Evolutionary conservation across 2,113 vertebrate genomes (phyloP).

Genomic region (Podarcis raffonei): DNA sequence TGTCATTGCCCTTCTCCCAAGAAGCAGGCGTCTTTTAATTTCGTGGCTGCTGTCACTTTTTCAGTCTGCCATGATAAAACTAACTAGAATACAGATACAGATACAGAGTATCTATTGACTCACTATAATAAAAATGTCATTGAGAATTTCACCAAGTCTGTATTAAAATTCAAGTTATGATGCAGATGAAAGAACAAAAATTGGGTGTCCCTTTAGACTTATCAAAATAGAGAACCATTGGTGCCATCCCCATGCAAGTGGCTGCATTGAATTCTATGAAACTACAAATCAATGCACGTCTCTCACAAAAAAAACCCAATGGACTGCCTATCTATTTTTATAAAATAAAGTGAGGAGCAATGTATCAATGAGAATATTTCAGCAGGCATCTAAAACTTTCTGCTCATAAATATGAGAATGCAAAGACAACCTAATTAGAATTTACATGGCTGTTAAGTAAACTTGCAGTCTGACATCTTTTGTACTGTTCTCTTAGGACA

Average conservation of each 20-base stretch:
- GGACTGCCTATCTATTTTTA: neutral
- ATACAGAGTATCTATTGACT: neutral
- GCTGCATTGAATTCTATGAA: neutral
- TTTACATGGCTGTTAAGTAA: slow-evolving; percentile 23
- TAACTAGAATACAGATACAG: neutral
- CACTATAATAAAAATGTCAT: neutral
- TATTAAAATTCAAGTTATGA: neutral
- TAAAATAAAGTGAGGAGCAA: rapidly evolving
- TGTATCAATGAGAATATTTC: neutral
- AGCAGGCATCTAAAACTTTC: slow-evolving; percentile 9
- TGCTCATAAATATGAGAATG: slow-evolving; percentile 24
- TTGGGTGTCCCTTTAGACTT: neutral
- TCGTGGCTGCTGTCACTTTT: no score
- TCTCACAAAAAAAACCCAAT: neutral
- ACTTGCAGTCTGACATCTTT: slow-evolving; percentile 35
- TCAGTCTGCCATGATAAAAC: neutral
- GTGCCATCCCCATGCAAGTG: neutral
- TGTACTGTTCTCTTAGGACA: slow-evolving; percentile 46
- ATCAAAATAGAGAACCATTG: neutral
- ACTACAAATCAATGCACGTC: neutral
- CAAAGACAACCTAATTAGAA: slow-evolving; percentile 26
- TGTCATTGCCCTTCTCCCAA: no score
- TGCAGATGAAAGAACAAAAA: neutral
- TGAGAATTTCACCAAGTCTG: neutral
- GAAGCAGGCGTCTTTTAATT: no score